Base-by-base conservation (phyloP, 2,113 vertebrate species). In the Zosterops japonicus region DNA sequence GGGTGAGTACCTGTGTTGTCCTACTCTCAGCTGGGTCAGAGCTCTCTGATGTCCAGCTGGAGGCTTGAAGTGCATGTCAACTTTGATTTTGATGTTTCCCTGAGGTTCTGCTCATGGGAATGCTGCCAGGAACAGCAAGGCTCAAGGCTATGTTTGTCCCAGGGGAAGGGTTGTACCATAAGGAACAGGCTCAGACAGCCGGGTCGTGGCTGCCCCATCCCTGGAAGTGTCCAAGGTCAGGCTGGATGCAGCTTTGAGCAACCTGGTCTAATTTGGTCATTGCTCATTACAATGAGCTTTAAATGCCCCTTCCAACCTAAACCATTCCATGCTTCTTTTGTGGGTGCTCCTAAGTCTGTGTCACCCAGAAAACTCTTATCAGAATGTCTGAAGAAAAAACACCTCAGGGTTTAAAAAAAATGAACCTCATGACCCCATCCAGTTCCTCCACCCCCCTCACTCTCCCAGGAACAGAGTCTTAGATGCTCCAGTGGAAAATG, bases 401-500 rank as follows among this genome's bases (percentile, higher is more conserved):
- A 11, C 46, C 21, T 89, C 25, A 14, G 36, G 21, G 4, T 33
- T 87, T 84, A 24, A 49, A 65, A 68, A 35, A 80, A 14, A 3
- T 22, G 36, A 83, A 80, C 12, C 21, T 25, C 24, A 47, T 0
- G 0, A 17, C 35, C 20, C 8, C 29, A 20, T 27, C 22, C 18
- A 23, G 25, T 35, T 64, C 36, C 5, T 68, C 25, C 57, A 57
- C 5, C 5, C 6, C 6, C 2, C 12, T 79, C 67, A 14, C 20
- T 19, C 42, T 69, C n/a, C 24, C 3, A 27, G n/a, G 49, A 93
- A 24, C 16, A 8, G 17, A 12, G 6, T 44, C 23, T n/a, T 27
- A 46, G 50, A 65, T 41, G 31, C 70, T 92, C 28, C 36, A 33
- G 24, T 53, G 35, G 33, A 33, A 85, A 87, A 65, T 25, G 50